Conservation (phyloP, 2,888 invertebrate genomes). For the Drosophila bunnanda region DNA sequence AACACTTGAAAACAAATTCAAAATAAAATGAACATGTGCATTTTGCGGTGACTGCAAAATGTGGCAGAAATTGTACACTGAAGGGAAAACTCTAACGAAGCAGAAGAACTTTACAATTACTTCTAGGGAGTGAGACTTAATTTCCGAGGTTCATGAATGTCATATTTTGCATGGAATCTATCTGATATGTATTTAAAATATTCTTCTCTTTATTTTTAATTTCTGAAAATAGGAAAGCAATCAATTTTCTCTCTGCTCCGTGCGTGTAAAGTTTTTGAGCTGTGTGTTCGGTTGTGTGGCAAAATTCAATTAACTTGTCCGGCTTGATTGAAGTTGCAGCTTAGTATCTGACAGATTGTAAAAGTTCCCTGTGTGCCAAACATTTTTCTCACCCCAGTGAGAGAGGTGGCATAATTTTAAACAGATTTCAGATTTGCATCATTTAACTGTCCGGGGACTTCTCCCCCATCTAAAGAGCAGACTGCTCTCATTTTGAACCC, state of each 20-base stretch:
- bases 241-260: slow-evolving; percentile 4
- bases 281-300: slow-evolving; percentile 20
- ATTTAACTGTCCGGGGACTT: background rate
- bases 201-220: background rate
- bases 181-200: background rate
- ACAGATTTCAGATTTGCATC: slow-evolving; percentile 11
- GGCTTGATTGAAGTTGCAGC: slow-evolving; percentile 45
- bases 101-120: background rate
- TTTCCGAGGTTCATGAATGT: background rate
- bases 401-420: slow-evolving; percentile 7
- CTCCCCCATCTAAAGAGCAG: background rate
- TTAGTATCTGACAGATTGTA: slow-evolving; percentile 33
- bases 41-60: slow-evolving; percentile 19
- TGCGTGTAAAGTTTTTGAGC: slow-evolving; percentile 34
- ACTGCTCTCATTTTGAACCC: background rate
- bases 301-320: slow-evolving; percentile 66
- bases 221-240: too few species aligned
- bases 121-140: too few species aligned
- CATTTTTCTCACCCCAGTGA: slow-evolving; percentile 6
- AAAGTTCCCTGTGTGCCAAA: slow-evolving; percentile 18
- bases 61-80: slow-evolving; percentile 10
- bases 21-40: slow-evolving; percentile 63
- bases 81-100: background rate
- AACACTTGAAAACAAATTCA: slow-evolving; percentile 62
- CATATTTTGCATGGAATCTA: too few species aligned